These are phyloP conservation scores for Orientallactaga bullata DNA, from an alignment of 2,113 vertebrate genomes.

Conservation along the genomic window DNA sequence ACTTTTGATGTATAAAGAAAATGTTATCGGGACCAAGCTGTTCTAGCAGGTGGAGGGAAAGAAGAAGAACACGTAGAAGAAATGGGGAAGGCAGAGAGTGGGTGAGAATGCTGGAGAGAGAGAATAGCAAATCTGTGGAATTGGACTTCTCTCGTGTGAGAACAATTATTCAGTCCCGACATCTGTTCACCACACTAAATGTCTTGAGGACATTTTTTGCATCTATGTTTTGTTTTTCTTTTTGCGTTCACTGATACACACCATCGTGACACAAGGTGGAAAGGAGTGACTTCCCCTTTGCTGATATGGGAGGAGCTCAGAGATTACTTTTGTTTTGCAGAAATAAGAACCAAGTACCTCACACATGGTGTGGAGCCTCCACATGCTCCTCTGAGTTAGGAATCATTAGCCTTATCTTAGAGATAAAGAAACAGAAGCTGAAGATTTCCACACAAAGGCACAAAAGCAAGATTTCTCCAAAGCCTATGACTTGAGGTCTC, in stretches of 20 bases:
- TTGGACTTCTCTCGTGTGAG: background rate
- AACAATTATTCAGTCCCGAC: background rate
- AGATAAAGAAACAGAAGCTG: conserved; percentile 9
- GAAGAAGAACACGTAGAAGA: background rate
- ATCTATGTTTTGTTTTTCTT: background rate
- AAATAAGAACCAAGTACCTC: background rate
- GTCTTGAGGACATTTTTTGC: background rate
- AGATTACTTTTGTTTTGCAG: background rate
- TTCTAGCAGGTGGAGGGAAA: background rate
- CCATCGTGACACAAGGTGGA: background rate
- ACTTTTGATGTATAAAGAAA: conserved; percentile 65
- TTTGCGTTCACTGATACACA: background rate
- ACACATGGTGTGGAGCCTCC: background rate
- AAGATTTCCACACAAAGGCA: background rate
- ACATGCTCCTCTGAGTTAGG: background rate
- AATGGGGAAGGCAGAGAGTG: accelerated
- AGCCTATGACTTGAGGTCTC: background rate
- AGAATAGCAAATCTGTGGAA: background rate
- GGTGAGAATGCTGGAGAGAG: accelerated
- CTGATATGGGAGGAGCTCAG: background rate
- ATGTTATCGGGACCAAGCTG: conserved; percentile 5
- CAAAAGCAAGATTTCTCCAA: background rate
- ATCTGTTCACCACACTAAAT: background rate
- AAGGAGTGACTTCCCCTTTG: background rate
- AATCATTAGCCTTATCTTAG: conserved; percentile 5